A percentile compares a stretch with the other conserved stretches of the same genome.
Evolutionary conservation across 2,888 invertebrate genomes (phyloP).

Genomic region (Ormyrus rosae): DNA sequence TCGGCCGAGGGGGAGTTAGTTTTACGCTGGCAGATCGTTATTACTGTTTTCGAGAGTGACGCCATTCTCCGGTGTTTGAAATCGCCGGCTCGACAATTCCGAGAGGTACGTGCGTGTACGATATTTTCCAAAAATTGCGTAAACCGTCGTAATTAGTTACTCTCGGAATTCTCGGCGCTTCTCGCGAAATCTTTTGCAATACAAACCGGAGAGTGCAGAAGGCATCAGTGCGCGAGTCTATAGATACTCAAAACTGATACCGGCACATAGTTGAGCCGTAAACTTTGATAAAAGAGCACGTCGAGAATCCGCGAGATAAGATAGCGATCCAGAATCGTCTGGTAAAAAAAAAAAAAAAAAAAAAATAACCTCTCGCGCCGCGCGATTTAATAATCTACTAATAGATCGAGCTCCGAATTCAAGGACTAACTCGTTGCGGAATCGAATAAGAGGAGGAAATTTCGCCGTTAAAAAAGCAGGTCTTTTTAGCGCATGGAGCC

Average conservation of each 20-base stretch:
- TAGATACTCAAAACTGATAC: conserved; percentile 29
- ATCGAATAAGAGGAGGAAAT: neutral
- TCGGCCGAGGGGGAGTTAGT: too few relatives aligned
- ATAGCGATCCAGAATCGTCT: conserved; percentile 31
- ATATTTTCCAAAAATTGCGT: too few relatives aligned
- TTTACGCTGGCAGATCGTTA: too few relatives aligned
- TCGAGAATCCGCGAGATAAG: conserved; percentile 35
- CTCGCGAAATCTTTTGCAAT: neutral
- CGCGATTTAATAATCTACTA: conserved; percentile 35
- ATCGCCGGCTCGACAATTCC: too few relatives aligned
- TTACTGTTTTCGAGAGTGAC: too few relatives aligned
- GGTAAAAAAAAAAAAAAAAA: conserved; percentile 18
- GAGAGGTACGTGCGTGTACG: too few relatives aligned
- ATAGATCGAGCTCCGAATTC: conserved; percentile 18
- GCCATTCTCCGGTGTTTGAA: too few relatives aligned
- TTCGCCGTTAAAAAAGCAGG: neutral
- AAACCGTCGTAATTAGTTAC: too few relatives aligned
- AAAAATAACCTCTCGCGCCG: neutral
- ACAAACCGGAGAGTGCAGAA: neutral
- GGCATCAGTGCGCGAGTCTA: neutral
- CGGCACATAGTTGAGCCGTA: conserved; percentile 32
- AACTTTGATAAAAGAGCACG: conserved; percentile 44
- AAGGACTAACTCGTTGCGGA: conserved; percentile 14
- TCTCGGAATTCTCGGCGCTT: too few relatives aligned
- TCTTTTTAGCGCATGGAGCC: neutral